Evolutionary conservation across 2,797 vertebrate genomes (phyloP).

Genomic region (Sebastes alutus): DNA sequence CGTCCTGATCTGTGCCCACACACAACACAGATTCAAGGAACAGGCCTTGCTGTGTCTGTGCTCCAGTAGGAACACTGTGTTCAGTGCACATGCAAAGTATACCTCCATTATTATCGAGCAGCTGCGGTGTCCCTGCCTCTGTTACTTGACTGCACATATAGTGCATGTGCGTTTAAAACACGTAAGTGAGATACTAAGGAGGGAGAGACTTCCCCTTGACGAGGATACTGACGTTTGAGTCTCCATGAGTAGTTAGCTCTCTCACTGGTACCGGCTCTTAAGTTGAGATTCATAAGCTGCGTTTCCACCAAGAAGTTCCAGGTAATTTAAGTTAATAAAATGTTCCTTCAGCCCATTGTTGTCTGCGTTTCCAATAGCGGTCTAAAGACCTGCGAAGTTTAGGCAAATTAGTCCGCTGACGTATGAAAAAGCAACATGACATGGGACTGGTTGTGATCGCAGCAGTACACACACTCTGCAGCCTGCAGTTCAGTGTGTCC

Average conservation of each 20-base stretch:
- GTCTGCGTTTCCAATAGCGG: too few relatives aligned
- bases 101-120: neutral
- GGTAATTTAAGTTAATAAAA: too few relatives aligned
- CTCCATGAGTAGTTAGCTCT: neutral
- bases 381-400: too few relatives aligned
- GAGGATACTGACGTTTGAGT: neutral
- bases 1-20: conserved; percentile 21
- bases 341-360: too few relatives aligned
- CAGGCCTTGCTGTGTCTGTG: conserved; percentile 15
- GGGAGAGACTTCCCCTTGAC: neutral
- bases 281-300: too few relatives aligned
- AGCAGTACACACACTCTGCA: too few relatives aligned
- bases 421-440: too few relatives aligned
- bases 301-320: too few relatives aligned
- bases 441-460: too few relatives aligned
- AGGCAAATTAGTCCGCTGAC: too few relatives aligned
- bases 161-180: neutral
- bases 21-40: neutral
- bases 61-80: conserved; percentile 27
- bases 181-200: neutral
- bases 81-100: conserved; percentile 2
- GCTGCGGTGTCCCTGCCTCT: neutral
- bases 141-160: neutral
- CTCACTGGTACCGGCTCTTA: neutral
- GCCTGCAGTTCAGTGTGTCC: too few relatives aligned